Percentiles rank a stretch among this genome's conserved stretches.
These are phyloP conservation scores for Euplexia lucipara DNA, from an alignment of 2,888 invertebrate species.

Conservation along the genomic window DNA sequence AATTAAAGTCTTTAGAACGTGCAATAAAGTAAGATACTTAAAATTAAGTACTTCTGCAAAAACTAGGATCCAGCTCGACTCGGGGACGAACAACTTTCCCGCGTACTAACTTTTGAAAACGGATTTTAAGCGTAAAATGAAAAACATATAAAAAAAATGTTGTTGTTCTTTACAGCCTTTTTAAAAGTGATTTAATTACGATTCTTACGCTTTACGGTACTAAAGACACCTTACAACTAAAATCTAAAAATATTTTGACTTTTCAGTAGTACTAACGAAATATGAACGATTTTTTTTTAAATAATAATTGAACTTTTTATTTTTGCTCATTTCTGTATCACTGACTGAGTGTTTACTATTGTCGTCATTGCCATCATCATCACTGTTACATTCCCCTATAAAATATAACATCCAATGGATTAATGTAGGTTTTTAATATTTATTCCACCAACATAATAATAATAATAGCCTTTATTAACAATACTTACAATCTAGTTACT, in stretches of 20 bases:
- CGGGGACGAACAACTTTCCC: conserved; percentile 29
- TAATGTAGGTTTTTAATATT: too few species aligned
- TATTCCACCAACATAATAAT: too few species aligned
- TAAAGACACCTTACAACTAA: background rate
- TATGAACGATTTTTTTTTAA: too few species aligned
- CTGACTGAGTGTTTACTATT: too few species aligned
- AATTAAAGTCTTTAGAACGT: conserved; percentile 17
- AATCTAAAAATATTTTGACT: background rate
- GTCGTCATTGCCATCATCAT: too few species aligned
- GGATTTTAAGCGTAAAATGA: conserved; percentile 36
- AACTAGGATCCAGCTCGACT: conserved; percentile 14
- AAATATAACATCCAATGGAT: too few species aligned
- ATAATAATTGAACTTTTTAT: too few species aligned
- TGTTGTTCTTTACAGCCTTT: conserved; percentile 9
- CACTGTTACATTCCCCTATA: too few species aligned
- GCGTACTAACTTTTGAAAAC: conserved; percentile 40
- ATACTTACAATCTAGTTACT: too few species aligned
- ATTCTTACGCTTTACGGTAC: background rate
- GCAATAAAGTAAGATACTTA: conserved; percentile 13
- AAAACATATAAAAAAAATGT: conserved; percentile 17
- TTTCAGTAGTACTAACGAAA: too few species aligned
- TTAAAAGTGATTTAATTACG: conserved; percentile 12
- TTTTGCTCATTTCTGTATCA: too few species aligned
- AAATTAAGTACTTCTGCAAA: conserved; percentile 32
- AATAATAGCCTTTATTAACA: too few species aligned